A percentile compares a stretch with the other conserved stretches of the same genome.
Conservation (phyloP, 2,888 invertebrate genomes). For the Drepana falcataria region DNA sequence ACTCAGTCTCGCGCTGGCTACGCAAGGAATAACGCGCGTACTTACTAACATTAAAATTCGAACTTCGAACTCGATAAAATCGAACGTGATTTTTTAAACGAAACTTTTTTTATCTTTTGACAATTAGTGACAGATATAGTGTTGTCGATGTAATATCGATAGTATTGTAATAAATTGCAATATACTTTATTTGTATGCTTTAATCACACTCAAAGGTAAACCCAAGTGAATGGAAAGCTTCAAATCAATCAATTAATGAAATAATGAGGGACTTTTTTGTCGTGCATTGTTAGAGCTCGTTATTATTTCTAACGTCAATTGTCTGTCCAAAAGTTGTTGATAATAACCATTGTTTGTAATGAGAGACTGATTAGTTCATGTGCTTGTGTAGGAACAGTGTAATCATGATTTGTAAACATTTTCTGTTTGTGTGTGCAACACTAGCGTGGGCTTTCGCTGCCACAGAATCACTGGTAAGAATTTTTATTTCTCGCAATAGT, state of each 20-base stretch:
- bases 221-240: slow-evolving; percentile 13
- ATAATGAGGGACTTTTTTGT: neutral
- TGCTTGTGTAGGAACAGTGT: slow-evolving; percentile 25
- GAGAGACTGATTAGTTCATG: slow-evolving; percentile 23
- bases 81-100: slow-evolving; percentile 10
- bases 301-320: slow-evolving; percentile 10
- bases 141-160: no score
- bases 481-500: neutral
- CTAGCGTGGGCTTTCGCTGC: slow-evolving; percentile 32
- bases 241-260: neutral
- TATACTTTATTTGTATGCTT: no score
- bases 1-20: slow-evolving; percentile 19
- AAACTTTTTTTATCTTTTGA: slow-evolving; percentile 3
- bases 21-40: slow-evolving; percentile 22
- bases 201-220: no score
- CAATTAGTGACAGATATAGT: slow-evolving; percentile 4
- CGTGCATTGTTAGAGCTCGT: neutral
- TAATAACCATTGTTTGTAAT: slow-evolving; percentile 13
- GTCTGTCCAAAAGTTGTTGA: slow-evolving; percentile 13
- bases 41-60: slow-evolving; percentile 17
- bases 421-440: slow-evolving; percentile 40
- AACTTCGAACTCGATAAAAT: slow-evolving; percentile 27
- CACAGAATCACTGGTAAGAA: slow-evolving; percentile 42
- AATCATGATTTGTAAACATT: slow-evolving; percentile 41
- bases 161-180: no score